These are phyloP conservation scores for Strix aluco DNA, from an alignment of 2,113 vertebrate genomes.

Conservation along the genomic window DNA sequence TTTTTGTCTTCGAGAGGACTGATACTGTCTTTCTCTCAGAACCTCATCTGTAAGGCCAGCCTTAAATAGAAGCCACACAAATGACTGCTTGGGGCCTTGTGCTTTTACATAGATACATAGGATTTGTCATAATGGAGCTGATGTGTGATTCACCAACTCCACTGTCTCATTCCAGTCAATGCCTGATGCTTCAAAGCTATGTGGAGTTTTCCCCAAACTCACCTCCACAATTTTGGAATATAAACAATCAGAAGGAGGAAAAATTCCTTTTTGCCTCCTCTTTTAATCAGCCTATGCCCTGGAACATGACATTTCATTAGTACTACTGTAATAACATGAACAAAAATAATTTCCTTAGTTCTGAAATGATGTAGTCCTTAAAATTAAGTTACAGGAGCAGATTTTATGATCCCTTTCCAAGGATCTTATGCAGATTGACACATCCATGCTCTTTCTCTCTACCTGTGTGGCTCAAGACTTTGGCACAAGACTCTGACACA, in stretches of 20 bases:
- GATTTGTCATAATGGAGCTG: neutral
- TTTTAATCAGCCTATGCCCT: neutral
- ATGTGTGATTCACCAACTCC: neutral
- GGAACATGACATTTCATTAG: neutral
- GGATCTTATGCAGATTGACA: neutral
- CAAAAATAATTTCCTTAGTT: neutral
- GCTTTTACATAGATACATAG: neutral
- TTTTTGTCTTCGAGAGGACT: neutral
- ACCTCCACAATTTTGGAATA: neutral
- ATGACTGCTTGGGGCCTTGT: neutral
- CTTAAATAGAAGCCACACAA: neutral
- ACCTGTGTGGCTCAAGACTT: neutral
- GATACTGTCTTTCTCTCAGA: neutral
- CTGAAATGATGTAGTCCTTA: neutral
- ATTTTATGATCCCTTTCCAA: neutral
- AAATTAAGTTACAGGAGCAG: neutral
- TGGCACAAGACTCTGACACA: neutral
- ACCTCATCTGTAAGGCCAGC: neutral
- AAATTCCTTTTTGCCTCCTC: neutral
- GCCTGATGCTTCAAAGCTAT: neutral
- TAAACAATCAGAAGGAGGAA: neutral
- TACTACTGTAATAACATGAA: neutral
- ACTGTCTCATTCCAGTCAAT: neutral
- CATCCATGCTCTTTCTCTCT: neutral
- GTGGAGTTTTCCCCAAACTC: neutral